These are phyloP conservation scores for Geococcyx californianus DNA, from an alignment of 2,113 vertebrate genomes.

Conservation along the genomic window DNA sequence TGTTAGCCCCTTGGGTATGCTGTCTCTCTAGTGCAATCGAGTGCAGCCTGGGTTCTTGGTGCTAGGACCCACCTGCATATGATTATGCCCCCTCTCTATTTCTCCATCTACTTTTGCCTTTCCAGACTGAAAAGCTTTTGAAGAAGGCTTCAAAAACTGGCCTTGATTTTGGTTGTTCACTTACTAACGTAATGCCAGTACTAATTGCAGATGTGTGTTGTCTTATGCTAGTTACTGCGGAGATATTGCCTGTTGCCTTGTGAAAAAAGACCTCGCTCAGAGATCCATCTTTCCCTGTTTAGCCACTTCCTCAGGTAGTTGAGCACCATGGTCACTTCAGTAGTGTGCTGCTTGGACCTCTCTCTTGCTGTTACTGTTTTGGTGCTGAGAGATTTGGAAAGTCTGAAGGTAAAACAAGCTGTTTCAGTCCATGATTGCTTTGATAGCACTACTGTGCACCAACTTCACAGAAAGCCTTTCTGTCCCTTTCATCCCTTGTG, in stretches of 20 bases:
- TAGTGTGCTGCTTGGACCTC: background rate
- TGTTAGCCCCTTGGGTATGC: background rate
- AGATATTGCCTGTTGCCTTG: background rate
- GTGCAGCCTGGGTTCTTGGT: background rate
- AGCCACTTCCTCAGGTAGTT: background rate
- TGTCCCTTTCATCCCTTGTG: background rate
- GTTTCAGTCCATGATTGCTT: background rate
- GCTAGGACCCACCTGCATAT: background rate
- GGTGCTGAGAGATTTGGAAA: background rate
- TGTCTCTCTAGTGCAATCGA: background rate
- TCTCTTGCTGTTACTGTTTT: fast-evolving
- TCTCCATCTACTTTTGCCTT: background rate
- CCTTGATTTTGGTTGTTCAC: background rate
- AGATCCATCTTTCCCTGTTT: background rate
- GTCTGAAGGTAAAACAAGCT: background rate
- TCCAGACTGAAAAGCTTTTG: background rate
- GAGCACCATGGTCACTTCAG: background rate
- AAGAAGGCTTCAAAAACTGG: background rate
- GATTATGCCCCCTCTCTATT: background rate
- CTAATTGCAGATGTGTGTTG: background rate
- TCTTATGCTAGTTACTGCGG: background rate
- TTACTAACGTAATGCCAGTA: background rate
- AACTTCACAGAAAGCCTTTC: background rate
- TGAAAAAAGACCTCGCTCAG: background rate
- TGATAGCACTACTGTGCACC: background rate